Conservation (phyloP, 1,140 invertebrate species). For the Wiebesia pumilae region DNA sequence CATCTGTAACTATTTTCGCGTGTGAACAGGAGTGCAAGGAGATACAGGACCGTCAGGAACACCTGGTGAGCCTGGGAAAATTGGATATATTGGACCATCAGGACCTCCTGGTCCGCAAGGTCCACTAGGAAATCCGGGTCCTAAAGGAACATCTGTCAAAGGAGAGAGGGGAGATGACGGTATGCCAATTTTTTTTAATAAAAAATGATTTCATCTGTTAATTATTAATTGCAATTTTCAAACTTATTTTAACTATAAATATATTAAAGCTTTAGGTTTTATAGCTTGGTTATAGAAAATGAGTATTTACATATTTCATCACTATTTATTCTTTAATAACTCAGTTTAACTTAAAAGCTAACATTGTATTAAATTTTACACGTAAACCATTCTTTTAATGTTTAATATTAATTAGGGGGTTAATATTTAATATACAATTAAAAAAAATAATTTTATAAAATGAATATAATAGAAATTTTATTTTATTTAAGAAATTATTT, state of each 20-base stretch:
- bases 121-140: slow-evolving; percentile 75
- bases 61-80: slow-evolving; percentile 76
- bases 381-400: too few species aligned
- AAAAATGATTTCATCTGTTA: background rate
- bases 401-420: too few species aligned
- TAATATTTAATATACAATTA: too few species aligned
- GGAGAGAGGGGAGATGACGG: slow-evolving; percentile 84
- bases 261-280: background rate
- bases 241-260: background rate
- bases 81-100: slow-evolving; percentile 73
- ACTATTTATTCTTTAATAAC: too few species aligned
- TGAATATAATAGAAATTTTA: too few species aligned
- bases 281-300: too few species aligned
- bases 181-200: slow-evolving; percentile 51
- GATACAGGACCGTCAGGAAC: slow-evolving; percentile 77
- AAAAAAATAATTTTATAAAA: too few species aligned
- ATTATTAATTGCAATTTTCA: background rate
- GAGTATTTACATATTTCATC: too few species aligned
- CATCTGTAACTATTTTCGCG: background rate
- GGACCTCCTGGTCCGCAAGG: slow-evolving; percentile 74
- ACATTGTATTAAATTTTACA: too few species aligned
- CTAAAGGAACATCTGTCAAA: slow-evolving; percentile 77
- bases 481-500: too few species aligned
- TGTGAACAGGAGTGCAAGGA: slow-evolving; percentile 72
- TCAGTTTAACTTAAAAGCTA: too few species aligned